Evolutionary conservation across 2,888 invertebrate genomes (phyloP), one percentile per base, ranked within the genome.

Genomic region (Limnephilus lunatus): DNA sequence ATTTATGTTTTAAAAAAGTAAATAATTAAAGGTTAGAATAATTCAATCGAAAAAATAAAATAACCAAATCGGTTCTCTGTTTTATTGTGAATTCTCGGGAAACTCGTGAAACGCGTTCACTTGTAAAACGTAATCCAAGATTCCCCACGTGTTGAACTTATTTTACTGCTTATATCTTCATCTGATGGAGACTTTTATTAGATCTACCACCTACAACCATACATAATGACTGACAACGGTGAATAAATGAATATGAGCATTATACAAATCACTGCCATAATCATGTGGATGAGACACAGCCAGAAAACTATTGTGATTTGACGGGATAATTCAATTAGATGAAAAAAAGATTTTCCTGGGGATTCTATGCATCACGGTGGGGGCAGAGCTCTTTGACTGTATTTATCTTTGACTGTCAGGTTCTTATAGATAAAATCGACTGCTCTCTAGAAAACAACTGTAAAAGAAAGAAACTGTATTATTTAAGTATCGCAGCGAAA

Each of bases 161-260:
- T 86, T 86, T 86, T 86, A 83, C n/a, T 86, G n/a, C 14, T n/a
- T n/a, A 44, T 30, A 15, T 86, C 44, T 30, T 86, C 85, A n/a
- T 86, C 3, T 86, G 4, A 48, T 48, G n/a, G 85, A 39, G 39
- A 35, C 7, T n/a, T 85, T 85, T 85, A 85, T 85, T 85, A 85
- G 19, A 19, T 85, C 25, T 25, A 48, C 2, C 39, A 15, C n/a
- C n/a, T 48, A n/a, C n/a, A 39, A 48, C 39, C 30, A 44, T 44
- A 1, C n/a, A n/a, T 11, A 48, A 25, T 12, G 30, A n/a, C 39
- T n/a, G 19, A 85, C 53, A 53, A 87, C 48, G 31, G 30, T 53
- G 53, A 35, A 53, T 87, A 87, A 87, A 48, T 87, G 87, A 87
- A 87, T 87, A 31, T 68, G 68, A 68, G 32, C 19, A 19, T 87